Conservation (phyloP, 2,797 vertebrate species). For the Peromyscus eremicus region DNA sequence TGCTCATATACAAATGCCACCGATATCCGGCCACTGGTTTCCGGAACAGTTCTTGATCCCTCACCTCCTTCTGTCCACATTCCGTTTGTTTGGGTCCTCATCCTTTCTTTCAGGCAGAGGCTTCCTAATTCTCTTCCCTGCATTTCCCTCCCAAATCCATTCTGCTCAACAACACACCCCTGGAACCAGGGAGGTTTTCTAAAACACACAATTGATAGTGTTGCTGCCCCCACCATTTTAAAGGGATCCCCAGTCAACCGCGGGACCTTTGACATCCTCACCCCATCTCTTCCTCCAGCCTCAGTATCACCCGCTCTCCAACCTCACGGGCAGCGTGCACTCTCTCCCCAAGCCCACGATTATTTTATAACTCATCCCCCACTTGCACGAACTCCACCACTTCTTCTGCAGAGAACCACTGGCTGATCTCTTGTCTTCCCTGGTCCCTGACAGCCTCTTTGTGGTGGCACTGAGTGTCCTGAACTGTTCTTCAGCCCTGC, state of each 20-base stretch:
- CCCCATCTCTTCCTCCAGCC: neutral
- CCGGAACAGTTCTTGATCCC: neutral
- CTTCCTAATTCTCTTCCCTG: neutral
- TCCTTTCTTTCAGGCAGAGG: neutral
- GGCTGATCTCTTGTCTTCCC: neutral
- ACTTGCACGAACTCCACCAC: neutral
- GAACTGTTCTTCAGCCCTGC: neutral
- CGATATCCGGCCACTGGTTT: too few species aligned
- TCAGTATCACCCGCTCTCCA: neutral
- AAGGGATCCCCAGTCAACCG: neutral
- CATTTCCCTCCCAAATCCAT: neutral
- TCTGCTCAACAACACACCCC: neutral
- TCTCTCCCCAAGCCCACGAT: neutral
- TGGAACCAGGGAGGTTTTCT: neutral
- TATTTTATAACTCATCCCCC: neutral
- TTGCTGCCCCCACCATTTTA: neutral
- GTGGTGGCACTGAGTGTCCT: neutral
- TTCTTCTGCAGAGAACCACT: neutral
- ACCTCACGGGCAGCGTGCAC: fast-evolving
- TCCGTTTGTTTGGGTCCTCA: neutral
- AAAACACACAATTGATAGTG: neutral
- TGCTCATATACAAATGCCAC: neutral
- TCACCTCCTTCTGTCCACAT: neutral
- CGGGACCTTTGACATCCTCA: neutral
- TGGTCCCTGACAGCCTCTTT: neutral